Percentiles rank a stretch among this genome's conserved stretches.
Evolutionary conservation across 2,888 invertebrate species (phyloP).

Genomic region (Trisateles emortualis): DNA sequence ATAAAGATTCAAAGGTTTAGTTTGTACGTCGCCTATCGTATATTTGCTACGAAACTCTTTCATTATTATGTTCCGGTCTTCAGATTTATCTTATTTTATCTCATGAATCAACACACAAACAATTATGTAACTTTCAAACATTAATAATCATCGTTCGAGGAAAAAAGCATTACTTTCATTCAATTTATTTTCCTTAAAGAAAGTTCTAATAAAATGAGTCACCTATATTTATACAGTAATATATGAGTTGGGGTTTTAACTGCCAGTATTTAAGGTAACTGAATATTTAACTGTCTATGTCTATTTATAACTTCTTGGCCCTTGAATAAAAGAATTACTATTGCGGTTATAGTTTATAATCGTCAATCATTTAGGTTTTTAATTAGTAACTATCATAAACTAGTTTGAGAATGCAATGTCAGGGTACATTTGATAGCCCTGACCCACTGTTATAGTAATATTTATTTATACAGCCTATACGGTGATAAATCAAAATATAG

Average conservation of each 20-base stretch:
- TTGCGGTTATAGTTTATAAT: no score
- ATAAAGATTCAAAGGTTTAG: no score
- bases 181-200: conserved; percentile 21
- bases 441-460: no score
- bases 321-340: neutral
- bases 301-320: neutral
- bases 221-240: neutral
- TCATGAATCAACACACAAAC: neutral
- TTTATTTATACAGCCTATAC: no score
- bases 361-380: neutral
- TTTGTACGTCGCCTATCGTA: no score
- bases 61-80: neutral
- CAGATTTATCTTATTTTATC: neutral
- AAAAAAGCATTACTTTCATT: conserved; percentile 2
- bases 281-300: neutral
- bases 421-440: no score
- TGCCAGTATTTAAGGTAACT: neutral
- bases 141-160: conserved; percentile 25
- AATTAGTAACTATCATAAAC: no score
- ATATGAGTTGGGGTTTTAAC: conserved; percentile 2
- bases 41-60: neutral
- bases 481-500: no score
- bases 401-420: no score
- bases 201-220: conserved; percentile 15
- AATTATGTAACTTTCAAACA: conserved; percentile 42